Base-by-base conservation (phyloP, 2,113 vertebrate species). In the Dicerorhinus sumatrensis region DNA sequence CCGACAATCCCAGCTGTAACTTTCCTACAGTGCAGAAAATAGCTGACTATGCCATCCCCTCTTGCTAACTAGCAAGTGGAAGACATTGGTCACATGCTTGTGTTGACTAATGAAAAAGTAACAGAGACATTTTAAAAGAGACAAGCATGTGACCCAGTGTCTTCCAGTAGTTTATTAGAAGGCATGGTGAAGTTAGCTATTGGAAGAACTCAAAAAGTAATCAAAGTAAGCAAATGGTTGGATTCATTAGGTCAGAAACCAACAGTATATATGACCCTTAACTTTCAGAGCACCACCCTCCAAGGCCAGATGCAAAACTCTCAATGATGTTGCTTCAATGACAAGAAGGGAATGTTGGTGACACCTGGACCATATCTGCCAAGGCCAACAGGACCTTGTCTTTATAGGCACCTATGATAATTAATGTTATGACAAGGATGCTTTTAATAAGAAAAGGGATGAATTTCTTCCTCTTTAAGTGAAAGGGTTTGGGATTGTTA, bases 401-500 rank as follows among this genome's bases (percentile, higher is more conserved):
- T 96, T 42, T 81, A 8, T 76, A 58, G 14, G 54, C 17, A 56
- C 2, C 70, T 73, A 62, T 58, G 25, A 36, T 42, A 69, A 62
- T 39, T 29, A 62, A 51, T n/a, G 29, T 51, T 76, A 70, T 25
- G 80, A 27, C 21, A 73, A 86, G n/a, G 33, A 39, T n/a, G 54
- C 9, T 91, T 31, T 88, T 73, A 69, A 72, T 84, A 77, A 77
- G 36, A 92, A 95, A 84, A 51, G 17, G 10, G 81, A 83, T 84
- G 5, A 9, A 83, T 85, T 62, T 83, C 87, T 94, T 62, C 69
- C 51, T 56, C 82, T 56, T 91, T 83, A 56, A 62, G 21, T 83
- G 4, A 63, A 88, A 93, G 10, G 2, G 25, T 83, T 75, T 80
- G 17, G 13, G 13, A 36, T 65, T 75, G 1, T 33, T 91, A 18